Evolutionary conservation across 2,113 vertebrate species (phyloP).

Genomic region (Bubo scandiacus): DNA sequence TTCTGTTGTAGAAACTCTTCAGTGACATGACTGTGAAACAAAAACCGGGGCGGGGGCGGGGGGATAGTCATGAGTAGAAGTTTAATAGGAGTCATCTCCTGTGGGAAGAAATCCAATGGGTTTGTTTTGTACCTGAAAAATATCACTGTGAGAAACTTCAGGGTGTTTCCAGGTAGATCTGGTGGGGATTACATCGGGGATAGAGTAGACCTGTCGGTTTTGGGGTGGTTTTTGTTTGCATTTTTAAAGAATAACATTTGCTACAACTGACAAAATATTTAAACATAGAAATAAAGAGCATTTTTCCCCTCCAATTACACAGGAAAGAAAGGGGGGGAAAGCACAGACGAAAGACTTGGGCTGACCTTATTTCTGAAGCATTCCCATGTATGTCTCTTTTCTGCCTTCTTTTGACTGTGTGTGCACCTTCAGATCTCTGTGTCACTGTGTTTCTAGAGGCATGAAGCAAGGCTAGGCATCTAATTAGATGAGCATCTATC

Average conservation of each 20-base stretch:
- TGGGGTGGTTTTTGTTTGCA: neutral
- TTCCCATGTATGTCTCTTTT: neutral
- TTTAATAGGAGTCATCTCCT: neutral
- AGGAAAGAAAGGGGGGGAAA: neutral
- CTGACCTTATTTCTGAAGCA: neutral
- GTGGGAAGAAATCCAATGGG: neutral
- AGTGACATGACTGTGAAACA: neutral
- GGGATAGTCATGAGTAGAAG: neutral
- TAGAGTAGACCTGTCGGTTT: neutral
- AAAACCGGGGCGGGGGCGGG: fast-evolving
- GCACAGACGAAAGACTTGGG: neutral
- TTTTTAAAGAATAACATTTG: neutral
- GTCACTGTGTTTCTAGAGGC: neutral
- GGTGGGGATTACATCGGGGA: neutral
- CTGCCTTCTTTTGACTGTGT: neutral
- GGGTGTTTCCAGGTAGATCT: neutral
- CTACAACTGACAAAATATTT: neutral
- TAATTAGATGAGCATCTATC: neutral
- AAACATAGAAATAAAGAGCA: neutral
- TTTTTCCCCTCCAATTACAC: neutral
- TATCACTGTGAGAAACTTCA: neutral
- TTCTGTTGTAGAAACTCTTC: neutral
- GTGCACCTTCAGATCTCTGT: neutral
- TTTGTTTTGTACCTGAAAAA: neutral
- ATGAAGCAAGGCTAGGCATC: neutral